Conservation (phyloP, 2,888 invertebrate genomes). For the Dinocampus coccinellae region DNA sequence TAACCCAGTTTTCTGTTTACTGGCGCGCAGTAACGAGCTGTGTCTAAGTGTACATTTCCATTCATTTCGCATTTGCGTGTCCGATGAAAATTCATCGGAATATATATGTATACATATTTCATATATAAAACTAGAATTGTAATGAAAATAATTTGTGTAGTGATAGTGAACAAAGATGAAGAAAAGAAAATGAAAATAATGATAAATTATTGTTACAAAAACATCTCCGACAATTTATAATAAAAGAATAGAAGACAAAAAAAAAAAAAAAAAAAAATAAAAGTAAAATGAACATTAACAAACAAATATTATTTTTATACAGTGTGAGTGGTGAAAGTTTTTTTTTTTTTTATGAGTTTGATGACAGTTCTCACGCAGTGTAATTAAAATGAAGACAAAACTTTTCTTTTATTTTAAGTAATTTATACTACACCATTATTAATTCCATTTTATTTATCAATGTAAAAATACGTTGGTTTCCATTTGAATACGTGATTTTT, state of each 20-base stretch:
- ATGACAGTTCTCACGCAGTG: neutral
- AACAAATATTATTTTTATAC: neutral
- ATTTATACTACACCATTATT: neutral
- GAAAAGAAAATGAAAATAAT: neutral
- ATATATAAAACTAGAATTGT: neutral
- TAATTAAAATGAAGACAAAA: neutral
- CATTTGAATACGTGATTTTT: neutral
- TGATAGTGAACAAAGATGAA: neutral
- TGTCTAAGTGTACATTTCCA: conserved; percentile 54
- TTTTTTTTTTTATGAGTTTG: neutral
- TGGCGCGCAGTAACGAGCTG: conserved; percentile 61
- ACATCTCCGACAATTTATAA: too few species aligned
- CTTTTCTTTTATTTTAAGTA: neutral
- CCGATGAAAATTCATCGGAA: conserved; percentile 46
- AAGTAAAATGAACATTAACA: neutral
- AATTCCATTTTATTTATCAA: neutral
- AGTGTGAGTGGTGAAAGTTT: neutral
- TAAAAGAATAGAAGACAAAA: too few species aligned
- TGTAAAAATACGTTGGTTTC: neutral
- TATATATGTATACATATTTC: too few species aligned
- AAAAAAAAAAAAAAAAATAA: neutral
- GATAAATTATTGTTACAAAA: too few species aligned
- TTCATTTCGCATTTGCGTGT: conserved; percentile 42
- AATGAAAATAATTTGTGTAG: neutral
- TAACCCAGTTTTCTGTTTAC: conserved; percentile 67